Base-by-base conservation (phyloP, 2,113 vertebrate species). In the Notarius quadriscutis region DNA sequence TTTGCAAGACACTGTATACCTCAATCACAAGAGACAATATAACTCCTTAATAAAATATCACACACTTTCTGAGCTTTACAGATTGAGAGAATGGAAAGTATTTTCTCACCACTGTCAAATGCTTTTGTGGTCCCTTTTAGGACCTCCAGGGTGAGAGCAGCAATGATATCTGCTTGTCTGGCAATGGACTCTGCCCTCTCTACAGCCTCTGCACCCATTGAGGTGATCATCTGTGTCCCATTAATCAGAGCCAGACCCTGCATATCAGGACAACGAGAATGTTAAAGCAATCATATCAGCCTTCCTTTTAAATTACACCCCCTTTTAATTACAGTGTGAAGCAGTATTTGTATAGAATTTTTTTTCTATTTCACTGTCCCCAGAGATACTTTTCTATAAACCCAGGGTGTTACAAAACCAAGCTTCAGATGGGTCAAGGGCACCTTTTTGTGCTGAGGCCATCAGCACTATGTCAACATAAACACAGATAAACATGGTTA, bases 171-270 rank as follows among this genome's bases (percentile, higher is more conserved):
- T 2, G 99, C 98, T 93, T 99, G 99, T 7, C 92, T 94, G 0
- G 98, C 97, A 2, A 99, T 97, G 0, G 97, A 97, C 85, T 90
- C 92, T 0, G 99, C 98, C 90, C 99, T 95, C 92, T 99, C 97
- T 41, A 99, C 96, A 0, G 98, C 98, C 93, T 99, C 99, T 0
- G 97, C 98, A 41, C 99, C 99, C 89, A 99, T 93, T 0, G 99
- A 99, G 11, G 99, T 99, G 94, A 99, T 99, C 99, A 99, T 99
- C 92, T 99, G 99, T 0, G 99, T 99, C 79, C 99, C 99, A 0
- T 99, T 99, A 91, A 99, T 99, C 90, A 99, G 95, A 22, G 99
- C 97, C 82, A 99, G 93, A 30, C 99, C 99, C 99, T 99, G 92
- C 18, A 65, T 7, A 85, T 55, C 30, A 41, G 30, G 30, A 60